These are phyloP conservation scores for Malurus splendens DNA, from an alignment of 2,797 vertebrate species.

Conservation along the genomic window DNA sequence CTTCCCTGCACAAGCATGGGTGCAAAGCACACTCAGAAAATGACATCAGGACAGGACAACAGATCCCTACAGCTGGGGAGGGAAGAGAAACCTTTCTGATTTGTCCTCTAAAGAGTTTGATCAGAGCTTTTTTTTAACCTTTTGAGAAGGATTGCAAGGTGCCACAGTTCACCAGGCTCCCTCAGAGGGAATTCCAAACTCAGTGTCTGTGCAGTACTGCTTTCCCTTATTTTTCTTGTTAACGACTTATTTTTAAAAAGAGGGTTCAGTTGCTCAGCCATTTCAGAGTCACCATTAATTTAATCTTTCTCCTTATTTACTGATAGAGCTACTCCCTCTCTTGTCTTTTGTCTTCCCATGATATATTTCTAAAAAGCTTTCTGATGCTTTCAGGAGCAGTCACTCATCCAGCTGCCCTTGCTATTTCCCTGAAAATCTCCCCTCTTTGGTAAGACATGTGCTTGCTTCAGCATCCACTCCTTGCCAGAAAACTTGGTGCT, in stretches of 20 bases:
- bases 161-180: background rate
- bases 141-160: background rate
- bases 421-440: background rate
- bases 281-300: slow-evolving; percentile 66
- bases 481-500: background rate
- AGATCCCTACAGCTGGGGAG: background rate
- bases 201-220: background rate
- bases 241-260: background rate
- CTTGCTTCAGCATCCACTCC: background rate
- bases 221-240: slow-evolving; percentile 15
- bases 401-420: slow-evolving; percentile 40
- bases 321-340: slow-evolving; percentile 62
- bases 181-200: background rate
- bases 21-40: background rate
- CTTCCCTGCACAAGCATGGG: background rate
- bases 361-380: slow-evolving; percentile 59
- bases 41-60: background rate
- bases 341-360: slow-evolving; percentile 58
- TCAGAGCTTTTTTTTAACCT: background rate
- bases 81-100: background rate
- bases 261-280: background rate
- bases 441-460: fast-evolving
- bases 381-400: slow-evolving; percentile 26
- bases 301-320: slow-evolving; percentile 68
- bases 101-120: background rate